A percentile compares a stretch with the other conserved stretches of the same genome.
Evolutionary conservation across 1,140 invertebrate species (phyloP).

Genomic region (Tribolium madens): DNA sequence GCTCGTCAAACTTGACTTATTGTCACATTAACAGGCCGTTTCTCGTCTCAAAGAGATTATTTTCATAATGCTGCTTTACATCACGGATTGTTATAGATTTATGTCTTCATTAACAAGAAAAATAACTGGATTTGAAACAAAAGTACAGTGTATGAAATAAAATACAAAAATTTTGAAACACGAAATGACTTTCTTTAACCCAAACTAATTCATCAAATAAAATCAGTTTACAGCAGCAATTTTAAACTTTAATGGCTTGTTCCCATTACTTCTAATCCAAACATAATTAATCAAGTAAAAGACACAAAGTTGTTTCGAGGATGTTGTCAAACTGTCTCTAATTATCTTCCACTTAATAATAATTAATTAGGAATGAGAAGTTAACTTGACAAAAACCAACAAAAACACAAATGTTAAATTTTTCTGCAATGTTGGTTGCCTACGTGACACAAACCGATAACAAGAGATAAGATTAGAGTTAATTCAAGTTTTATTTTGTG

Average conservation of each 20-base stretch:
- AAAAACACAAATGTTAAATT: too few species aligned
- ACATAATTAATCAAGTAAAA: background rate
- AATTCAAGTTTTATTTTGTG: background rate
- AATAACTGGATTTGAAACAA: too few species aligned
- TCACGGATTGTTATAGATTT: slow-evolving; percentile 5
- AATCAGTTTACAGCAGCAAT: background rate
- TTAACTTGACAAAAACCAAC: too few species aligned
- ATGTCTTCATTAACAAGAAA: slow-evolving; percentile 11
- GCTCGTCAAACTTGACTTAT: slow-evolving; percentile 38
- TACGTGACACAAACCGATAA: too few species aligned
- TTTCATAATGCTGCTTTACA: slow-evolving; percentile 19
- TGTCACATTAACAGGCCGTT: slow-evolving; percentile 30
- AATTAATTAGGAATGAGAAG: too few species aligned
- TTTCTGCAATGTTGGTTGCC: background rate
- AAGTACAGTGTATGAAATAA: too few species aligned
- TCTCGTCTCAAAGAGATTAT: slow-evolving; percentile 11
- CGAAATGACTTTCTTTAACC: background rate
- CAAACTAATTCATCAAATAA: background rate
- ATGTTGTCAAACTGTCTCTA: background rate
- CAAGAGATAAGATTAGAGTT: background rate
- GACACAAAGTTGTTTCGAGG: background rate
- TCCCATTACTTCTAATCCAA: background rate
- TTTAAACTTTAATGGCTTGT: background rate
- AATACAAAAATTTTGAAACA: too few species aligned
- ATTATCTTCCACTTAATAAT: background rate